Percentiles rank a stretch among this genome's conserved stretches.
Conservation (phyloP, 2,797 vertebrate species). For the Sebastolobus alascanus region DNA sequence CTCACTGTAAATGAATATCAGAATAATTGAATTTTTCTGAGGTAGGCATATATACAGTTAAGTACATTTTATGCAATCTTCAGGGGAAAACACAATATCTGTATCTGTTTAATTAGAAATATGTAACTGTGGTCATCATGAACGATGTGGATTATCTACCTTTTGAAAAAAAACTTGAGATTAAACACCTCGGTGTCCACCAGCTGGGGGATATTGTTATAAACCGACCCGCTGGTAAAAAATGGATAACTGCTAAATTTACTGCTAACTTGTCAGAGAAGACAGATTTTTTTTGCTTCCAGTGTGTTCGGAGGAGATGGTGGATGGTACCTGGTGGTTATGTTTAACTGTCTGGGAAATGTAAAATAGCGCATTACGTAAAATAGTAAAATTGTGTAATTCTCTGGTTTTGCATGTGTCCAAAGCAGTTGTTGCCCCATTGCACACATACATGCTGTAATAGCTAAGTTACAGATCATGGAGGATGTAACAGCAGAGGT, state of each 20-base stretch:
- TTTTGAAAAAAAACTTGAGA: too few relatives aligned
- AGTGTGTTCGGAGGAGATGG: fast-evolving
- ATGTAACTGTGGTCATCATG: too few relatives aligned
- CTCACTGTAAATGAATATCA: slow-evolving; percentile 2
- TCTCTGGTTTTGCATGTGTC: background rate
- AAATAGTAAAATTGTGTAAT: background rate
- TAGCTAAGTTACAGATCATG: background rate
- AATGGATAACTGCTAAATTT: too few relatives aligned
- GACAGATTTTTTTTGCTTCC: too few relatives aligned
- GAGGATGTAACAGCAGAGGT: slow-evolving; percentile 22
- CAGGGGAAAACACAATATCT: background rate
- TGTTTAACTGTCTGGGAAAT: background rate
- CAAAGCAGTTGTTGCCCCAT: background rate
- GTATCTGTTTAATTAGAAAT: too few relatives aligned
- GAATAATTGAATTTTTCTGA: background rate
- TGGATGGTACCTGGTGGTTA: too few relatives aligned
- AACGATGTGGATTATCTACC: too few relatives aligned
- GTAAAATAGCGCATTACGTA: background rate
- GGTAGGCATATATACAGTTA: background rate
- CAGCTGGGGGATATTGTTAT: too few relatives aligned
- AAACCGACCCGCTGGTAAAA: too few relatives aligned
- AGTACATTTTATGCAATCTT: background rate
- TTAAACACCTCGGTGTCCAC: too few relatives aligned
- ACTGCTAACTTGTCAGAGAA: too few relatives aligned
- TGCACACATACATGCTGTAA: background rate